Percentiles rank a stretch among this genome's conserved stretches.
Conservation (phyloP, 1,140 invertebrate genomes). For the Rhynchophorus ferrugineus region DNA sequence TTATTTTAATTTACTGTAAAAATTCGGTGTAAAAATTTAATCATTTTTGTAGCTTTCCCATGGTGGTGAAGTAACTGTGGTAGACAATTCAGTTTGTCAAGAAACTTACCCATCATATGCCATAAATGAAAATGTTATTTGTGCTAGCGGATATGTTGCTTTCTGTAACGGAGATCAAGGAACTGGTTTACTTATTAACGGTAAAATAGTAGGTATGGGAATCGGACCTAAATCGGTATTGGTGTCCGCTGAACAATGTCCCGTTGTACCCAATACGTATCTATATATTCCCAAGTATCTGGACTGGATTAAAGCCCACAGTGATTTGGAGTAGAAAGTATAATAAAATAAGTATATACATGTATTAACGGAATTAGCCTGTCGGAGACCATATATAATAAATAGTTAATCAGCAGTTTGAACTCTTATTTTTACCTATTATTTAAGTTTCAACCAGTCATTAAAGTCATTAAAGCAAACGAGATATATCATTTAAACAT, state of each 20-base stretch:
- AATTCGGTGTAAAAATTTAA: too few relatives aligned
- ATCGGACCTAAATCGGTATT: not conserved
- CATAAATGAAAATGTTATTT: conserved; percentile 1
- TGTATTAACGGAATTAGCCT: too few relatives aligned
- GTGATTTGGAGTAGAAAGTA: conserved; percentile 1
- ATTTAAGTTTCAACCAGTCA: too few relatives aligned
- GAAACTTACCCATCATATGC: conserved; percentile 1
- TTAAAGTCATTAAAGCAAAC: too few relatives aligned
- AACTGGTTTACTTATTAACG: not conserved
- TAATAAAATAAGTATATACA: too few relatives aligned
- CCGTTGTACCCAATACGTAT: conserved; percentile 1
- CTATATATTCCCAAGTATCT: conserved; percentile 4
- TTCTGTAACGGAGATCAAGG: conserved; percentile 5
- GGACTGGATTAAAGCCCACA: conserved; percentile 5
- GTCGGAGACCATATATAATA: too few relatives aligned
- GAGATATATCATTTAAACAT: too few relatives aligned
- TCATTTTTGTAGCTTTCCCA: conserved; percentile 2
- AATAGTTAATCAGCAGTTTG: too few relatives aligned
- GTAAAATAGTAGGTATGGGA: conserved; percentile 1
- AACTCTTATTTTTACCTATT: too few relatives aligned
- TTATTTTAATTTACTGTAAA: too few relatives aligned
- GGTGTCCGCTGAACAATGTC: not conserved
- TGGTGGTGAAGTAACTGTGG: not conserved
- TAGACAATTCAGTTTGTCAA: conserved; percentile 1
- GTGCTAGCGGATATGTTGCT: not conserved